Base-by-base conservation (phyloP, 2,113 vertebrate species). In the Lutjanus erythropterus region DNA sequence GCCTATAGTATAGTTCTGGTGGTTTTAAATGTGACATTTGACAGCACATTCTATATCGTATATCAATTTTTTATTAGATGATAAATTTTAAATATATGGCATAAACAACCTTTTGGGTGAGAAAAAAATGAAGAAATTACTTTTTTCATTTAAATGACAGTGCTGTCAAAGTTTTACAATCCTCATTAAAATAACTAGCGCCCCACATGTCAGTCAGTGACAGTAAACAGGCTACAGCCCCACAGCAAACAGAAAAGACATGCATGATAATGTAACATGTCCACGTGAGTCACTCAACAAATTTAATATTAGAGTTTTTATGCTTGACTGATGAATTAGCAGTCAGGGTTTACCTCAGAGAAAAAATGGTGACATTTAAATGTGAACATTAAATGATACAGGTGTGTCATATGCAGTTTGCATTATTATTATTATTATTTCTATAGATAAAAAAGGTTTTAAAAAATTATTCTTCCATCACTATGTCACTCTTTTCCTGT, bases 341-440 rank as follows among this genome's bases (percentile, higher is more conserved):
- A 78, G 46, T 3, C 52, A 46, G 50, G 8, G 0, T 46, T 47
- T 71, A 29, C 6, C 11, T 64, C 7, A 62, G 42, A 50, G 9
- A 58, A 55, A 37, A 23, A 80, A 79, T 72, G 44, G 33, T 58
- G 46, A 59, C 42, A 35, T 37, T 80, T 83, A 80, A 80, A 87
- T 87, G 53, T 61, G 19, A 80, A 55, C 68, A 58, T 81, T n/a
- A 84, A 88, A 88, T 69, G 67, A 78, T 25, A 9, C n/a, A 47
- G 64, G 79, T 44, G 29, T 75, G 42, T 11, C 31, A 62, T 69
- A 59, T 80, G 47, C n/a, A 62, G 31, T 75, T 62, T 27, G 23
- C 47, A 81, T 82, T 81, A 86, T 84, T 73, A 86, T 82, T 25
- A 19, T 82, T 58, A 78, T 86, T 74, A 71, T 84, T 78, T 27